Base-by-base conservation (phyloP, 2,113 vertebrate genomes). In the Haemorhous mexicanus region DNA sequence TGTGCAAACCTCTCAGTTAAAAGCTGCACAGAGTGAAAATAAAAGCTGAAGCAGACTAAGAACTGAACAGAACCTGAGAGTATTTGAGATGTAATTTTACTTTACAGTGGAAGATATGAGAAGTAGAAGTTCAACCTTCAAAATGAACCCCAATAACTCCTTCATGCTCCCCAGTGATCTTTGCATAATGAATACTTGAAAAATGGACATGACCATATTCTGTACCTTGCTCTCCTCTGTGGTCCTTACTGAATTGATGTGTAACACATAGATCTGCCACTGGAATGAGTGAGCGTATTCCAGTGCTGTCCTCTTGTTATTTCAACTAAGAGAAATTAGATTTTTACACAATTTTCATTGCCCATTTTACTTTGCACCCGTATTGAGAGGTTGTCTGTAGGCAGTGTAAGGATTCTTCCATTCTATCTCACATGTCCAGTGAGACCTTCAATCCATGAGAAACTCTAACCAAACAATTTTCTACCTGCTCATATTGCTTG, bases 141-240 rank as follows among this genome's bases (percentile, higher is more conserved):
- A 56, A 89, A 75, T 35, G 10, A 58, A 50, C 33, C 70, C n/a
- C 1, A 33, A 1, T 27, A 69, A 56, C 7, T 7, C 4, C 7
- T 58, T 14, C 8, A 1, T 62, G 23, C n/a, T 90, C 9, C 37
- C 23, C 39, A 44, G 9, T 66, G 16, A 21, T 68, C 5, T 82
- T 70, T 33, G n/a, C 33, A 5, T 21, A 39, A 23, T 41, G 32
- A 75, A 46, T 56, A 33, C 16, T 32, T 80, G 59, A 56, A 86
- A 87, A 75, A 63, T 24, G 49, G 8, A 55, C 0, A 1, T 61
- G 67, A 10, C 30, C 0, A 0, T 52, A 19, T 50, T 59, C 37
- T 79, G 28, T 58, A 19, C 22, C 39, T 63, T 90, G 13, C 68
- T 16, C 27, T 73, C 52, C 64, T 64, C 41, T 56, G 22, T 46